A percentile compares a stretch with the other conserved stretches of the same genome.
These are phyloP conservation scores for Mormyrus hasselquistii DNA, from an alignment of 2,797 vertebrate genomes.

Conservation along the genomic window DNA sequence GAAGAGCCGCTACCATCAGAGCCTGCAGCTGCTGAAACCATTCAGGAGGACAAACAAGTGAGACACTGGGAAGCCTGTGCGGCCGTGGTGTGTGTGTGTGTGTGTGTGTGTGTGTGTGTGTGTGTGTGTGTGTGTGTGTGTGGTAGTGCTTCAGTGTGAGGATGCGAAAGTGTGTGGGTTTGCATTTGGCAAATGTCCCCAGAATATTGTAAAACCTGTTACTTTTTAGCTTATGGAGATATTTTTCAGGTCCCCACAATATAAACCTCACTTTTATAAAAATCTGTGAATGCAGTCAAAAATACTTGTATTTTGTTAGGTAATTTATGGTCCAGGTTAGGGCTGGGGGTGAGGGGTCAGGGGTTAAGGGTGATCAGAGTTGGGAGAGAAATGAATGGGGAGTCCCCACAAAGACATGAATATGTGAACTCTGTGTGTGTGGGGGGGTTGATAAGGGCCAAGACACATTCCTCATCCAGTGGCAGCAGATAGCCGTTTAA, in stretches of 20 bases:
- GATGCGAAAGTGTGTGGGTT: conserved; percentile 38
- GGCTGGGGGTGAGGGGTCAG: neutral
- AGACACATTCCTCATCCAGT: conserved; percentile 47
- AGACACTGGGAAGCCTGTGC: conserved; percentile 22
- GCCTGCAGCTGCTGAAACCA: conserved; percentile 70
- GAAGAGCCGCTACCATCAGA: conserved; percentile 61
- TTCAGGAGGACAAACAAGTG: conserved; percentile 73
- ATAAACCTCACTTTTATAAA: neutral
- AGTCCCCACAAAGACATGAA: neutral
- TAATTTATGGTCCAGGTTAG: neutral
- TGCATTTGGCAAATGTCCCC: neutral
- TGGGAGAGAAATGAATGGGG: neutral
- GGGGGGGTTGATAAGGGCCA: conserved; percentile 15
- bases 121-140: neutral
- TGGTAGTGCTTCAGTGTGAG: neutral
- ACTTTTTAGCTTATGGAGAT: neutral
- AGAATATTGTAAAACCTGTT: neutral
- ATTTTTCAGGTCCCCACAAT: neutral
- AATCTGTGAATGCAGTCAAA: neutral
- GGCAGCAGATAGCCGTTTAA: conserved; percentile 43
- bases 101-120: neutral
- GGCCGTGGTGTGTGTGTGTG: neutral
- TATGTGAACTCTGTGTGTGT: conserved; percentile 31
- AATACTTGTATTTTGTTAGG: neutral
- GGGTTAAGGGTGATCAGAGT: neutral